A percentile compares a stretch with the other conserved stretches of the same genome.
These are phyloP conservation scores for Antheraea pernyi DNA, from an alignment of 1,140 invertebrate species.

Conservation along the genomic window DNA sequence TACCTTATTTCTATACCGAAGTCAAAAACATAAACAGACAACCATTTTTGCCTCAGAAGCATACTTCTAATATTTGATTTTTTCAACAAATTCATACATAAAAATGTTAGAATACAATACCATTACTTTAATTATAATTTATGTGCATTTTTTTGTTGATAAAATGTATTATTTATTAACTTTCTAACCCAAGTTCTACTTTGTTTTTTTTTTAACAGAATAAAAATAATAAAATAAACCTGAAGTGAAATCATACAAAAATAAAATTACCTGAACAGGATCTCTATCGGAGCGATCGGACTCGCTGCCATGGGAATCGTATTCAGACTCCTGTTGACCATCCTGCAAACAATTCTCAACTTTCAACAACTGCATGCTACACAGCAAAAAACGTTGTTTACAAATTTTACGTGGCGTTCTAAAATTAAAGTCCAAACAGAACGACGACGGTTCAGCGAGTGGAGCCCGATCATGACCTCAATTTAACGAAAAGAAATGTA, in stretches of 20 bases:
- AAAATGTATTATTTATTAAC: too few species aligned
- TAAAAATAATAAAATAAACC: too few species aligned
- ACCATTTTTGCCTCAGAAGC: too few species aligned
- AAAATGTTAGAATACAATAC: too few species aligned
- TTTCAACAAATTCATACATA: too few species aligned
- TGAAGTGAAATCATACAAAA: background rate
- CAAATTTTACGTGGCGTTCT: conserved; percentile 43
- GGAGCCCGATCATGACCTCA: conserved; percentile 69
- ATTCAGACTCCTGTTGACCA: conserved; percentile 61
- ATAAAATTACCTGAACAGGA: conserved; percentile 52
- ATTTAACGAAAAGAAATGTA: conserved; percentile 73
- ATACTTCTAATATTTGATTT: too few species aligned
- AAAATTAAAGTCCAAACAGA: conserved; percentile 54
- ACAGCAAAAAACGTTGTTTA: conserved; percentile 25
- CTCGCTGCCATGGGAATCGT: conserved; percentile 64
- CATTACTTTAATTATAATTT: too few species aligned
- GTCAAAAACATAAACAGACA: too few species aligned
- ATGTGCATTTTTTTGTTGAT: too few species aligned
- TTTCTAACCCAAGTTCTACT: too few species aligned
- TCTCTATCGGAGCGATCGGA: conserved; percentile 65
- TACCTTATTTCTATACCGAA: too few species aligned
- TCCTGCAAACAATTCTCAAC: conserved; percentile 69
- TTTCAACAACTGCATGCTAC: conserved; percentile 66
- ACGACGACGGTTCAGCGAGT: conserved; percentile 49
- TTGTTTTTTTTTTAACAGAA: too few species aligned